Base-by-base conservation (phyloP, 2,113 vertebrate species). In the Murina feae region DNA sequence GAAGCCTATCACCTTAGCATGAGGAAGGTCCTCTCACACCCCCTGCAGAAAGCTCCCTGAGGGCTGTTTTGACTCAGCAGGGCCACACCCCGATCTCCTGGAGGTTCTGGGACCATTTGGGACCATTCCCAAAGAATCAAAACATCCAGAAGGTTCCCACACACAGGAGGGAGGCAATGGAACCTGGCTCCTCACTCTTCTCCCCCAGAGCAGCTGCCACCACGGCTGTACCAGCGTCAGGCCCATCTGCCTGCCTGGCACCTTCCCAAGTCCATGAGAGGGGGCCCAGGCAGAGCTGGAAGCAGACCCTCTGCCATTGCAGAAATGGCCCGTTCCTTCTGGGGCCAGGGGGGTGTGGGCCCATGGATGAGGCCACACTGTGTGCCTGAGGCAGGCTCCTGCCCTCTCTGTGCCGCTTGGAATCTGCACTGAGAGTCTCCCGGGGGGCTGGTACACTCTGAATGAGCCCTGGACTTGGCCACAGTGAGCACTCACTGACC, bases 41-140 rank as follows among this genome's bases (percentile, higher is more conserved):
- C 16, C n/a, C 0, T n/a, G 2, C 30, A 12, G 20, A 83, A 72
- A 25, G 12, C 35, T 75, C 84, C 81, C 58, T 0, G 12, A 9
- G 49, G 35, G 72, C 86, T 82, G 81, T 47, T 47, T 76, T 44
- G 79, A 89, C 90, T 82, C 39, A 42, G 93, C 81, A 42, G 74
- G 35, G 9, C 35, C 55, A 18, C n/a, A 25, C 44, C 69, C 39
- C 18, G 30, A n/a, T 53, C 89, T 65, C 81, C 78, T 89, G 7
- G 25, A 60, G 58, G 84, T 66, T 55, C 58, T 20, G 60, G 86
- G 76, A 84, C 75, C 71, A 1, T 91, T 79, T 86, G 94, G 65
- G 87, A 51, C n/a, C n/a, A n/a, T n/a, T n/a, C n/a, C n/a, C n/a
- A n/a, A 91, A 86, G 95, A 95, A 75, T 96, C 94, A 96, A 91